Base-by-base conservation (phyloP, 2,888 invertebrate genomes). In the Platypus cylindrus region DNA sequence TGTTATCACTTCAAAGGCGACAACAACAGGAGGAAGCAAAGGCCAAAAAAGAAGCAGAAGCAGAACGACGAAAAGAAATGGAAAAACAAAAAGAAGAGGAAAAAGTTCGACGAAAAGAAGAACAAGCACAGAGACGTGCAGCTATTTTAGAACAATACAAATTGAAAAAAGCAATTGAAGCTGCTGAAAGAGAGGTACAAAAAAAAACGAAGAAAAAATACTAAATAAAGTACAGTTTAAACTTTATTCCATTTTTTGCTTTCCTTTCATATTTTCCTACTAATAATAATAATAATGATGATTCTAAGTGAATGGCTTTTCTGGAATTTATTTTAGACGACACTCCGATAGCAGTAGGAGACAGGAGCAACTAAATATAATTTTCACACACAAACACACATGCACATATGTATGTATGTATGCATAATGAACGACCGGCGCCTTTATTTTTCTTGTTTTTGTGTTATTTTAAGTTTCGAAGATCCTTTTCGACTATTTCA, bases 81-180 rank as follows among this genome's bases (percentile, higher is more conserved):
- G 85, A 86, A 48, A 79, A 81, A 43, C 68, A 74, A 43, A 80
- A 79, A 51, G 73, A 73, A 52, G 78, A 90, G 58, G 73, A 79
- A 58, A 71, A 85, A 65, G 66, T 72, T 51, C 67, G 84, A 55
- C 75, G 79, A 60, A 62, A 73, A 66, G 59, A 84, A 51, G 91
- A 93, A 53, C 93, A 94, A 60, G 79, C 79, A 51, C 73, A 80
- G n/a, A 69, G 91, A 39, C 66, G 93, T 35, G 83, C 89, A 46
- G 75, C 74, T 45, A 95, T 95, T 55, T 72, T 93, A 49, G 89
- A 90, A 55, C 86, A 90, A 61, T 87, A 94, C 65, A 84, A 90
- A 63, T 68, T 90, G 48, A 89, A 93, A 59, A 94, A 94, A 63
- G 85, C 86, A 35, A 77, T 86, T 43, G 90, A 91, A 59, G 89